Evolutionary conservation across 2,888 invertebrate genomes (phyloP).

Genomic region (Scrobipalpa costella): DNA sequence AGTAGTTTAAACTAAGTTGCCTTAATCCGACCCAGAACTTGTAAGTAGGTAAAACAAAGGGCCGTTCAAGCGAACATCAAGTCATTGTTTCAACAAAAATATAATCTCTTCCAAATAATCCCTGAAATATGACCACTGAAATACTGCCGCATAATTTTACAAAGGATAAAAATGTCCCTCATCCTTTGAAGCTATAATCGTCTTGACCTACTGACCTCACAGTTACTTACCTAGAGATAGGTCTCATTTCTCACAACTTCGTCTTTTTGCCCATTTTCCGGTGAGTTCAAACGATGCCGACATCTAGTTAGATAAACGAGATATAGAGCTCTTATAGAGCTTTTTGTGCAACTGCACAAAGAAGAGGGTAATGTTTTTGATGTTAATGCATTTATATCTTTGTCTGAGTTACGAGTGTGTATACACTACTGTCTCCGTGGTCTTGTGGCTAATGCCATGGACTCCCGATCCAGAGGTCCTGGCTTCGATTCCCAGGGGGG

Average conservation of each 20-base stretch:
- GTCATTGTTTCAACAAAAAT: neutral
- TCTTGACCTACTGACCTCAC: slow-evolving; percentile 16
- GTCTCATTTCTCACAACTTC: slow-evolving; percentile 10
- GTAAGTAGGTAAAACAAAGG: neutral
- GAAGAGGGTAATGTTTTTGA: too few species aligned
- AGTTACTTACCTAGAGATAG: too few species aligned
- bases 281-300: slow-evolving; percentile 11
- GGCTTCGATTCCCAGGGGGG: too few species aligned
- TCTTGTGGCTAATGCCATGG: too few species aligned
- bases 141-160: neutral
- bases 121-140: neutral
- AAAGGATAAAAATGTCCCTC: slow-evolving; percentile 15
- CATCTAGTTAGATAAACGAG: neutral
- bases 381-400: too few species aligned
- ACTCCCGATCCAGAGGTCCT: too few species aligned
- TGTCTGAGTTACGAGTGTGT: too few species aligned
- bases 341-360: too few species aligned
- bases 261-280: neutral
- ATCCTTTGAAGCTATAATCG: slow-evolving; percentile 14
- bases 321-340: too few species aligned
- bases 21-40: neutral
- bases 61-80: neutral
- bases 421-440: too few species aligned
- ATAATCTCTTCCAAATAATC: neutral
- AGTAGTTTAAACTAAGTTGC: neutral